Evolutionary conservation across 2,113 vertebrate genomes (phyloP).

Genomic region (Pteropus alecto): DNA sequence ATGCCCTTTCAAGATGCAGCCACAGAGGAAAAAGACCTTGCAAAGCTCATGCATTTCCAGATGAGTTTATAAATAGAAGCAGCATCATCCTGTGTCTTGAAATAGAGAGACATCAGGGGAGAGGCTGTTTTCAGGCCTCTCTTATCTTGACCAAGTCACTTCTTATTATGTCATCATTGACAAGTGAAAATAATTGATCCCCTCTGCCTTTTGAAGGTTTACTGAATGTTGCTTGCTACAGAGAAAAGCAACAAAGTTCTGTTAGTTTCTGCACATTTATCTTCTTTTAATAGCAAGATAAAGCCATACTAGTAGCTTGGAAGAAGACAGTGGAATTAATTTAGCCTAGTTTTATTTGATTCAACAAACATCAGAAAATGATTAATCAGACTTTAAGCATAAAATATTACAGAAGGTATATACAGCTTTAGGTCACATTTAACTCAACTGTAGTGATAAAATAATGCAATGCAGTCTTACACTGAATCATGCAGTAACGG

Average conservation of each 20-base stretch:
- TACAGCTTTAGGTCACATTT: background rate
- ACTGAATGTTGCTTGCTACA: background rate
- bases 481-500: constrained; percentile 21
- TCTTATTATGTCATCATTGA: constrained; percentile 23
- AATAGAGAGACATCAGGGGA: background rate
- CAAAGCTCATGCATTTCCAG: constrained; percentile 49
- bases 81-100: background rate
- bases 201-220: background rate
- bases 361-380: constrained; percentile 57
- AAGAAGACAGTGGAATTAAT: constrained; percentile 34
- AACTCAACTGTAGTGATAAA: background rate
- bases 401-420: constrained; percentile 11
- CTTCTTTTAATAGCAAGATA: constrained; percentile 38
- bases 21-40: background rate
- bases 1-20: constrained; percentile 44
- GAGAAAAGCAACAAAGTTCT: background rate
- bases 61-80: constrained; percentile 50
- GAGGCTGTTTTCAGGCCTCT: background rate
- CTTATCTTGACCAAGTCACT: background rate
- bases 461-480: background rate
- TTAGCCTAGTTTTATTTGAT: constrained; percentile 47
- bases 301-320: background rate
- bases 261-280: constrained; percentile 12
- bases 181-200: constrained; percentile 17
- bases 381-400: constrained; percentile 28